These are phyloP conservation scores for Gastrophysa polygoni DNA, from an alignment of 2,888 invertebrate genomes.

Conservation along the genomic window DNA sequence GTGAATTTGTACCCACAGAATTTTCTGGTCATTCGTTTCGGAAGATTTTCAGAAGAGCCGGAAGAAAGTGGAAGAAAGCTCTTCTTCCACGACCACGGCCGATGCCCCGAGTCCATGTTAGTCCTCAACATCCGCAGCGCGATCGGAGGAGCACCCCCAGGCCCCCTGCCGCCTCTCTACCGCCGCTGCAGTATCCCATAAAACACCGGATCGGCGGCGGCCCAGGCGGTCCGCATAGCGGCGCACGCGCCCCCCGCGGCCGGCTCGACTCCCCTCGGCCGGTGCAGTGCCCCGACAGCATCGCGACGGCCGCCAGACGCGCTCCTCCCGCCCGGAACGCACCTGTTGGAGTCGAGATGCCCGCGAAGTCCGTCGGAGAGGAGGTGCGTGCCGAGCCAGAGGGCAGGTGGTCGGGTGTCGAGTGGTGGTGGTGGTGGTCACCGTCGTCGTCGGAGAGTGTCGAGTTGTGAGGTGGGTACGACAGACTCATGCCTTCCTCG, in stretches of 20 bases:
- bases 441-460: not conserved
- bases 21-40: no score
- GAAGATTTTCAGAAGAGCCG: no score
- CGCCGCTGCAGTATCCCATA: slow-evolving; percentile 46
- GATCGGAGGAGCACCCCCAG: no score
- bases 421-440: not conserved
- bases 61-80: no score
- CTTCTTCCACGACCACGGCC: no score
- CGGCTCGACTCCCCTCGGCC: no score
- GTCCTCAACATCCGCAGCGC: no score
- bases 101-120: no score
- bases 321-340: slow-evolving; percentile 33
- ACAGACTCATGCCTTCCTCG: no score
- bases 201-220: slow-evolving; percentile 39
- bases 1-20: no score
- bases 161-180: no score
- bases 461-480: not conserved
- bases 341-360: slow-evolving; percentile 43
- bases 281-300: slow-evolving; percentile 46
- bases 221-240: slow-evolving; percentile 55
- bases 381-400: no score
- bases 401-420: not conserved
- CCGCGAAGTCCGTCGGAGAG: not conserved
- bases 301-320: slow-evolving; percentile 40
- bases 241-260: slow-evolving; percentile 31